These are phyloP conservation scores for Plotosus lineatus DNA, from an alignment of 2,113 vertebrate genomes.

Conservation along the genomic window DNA sequence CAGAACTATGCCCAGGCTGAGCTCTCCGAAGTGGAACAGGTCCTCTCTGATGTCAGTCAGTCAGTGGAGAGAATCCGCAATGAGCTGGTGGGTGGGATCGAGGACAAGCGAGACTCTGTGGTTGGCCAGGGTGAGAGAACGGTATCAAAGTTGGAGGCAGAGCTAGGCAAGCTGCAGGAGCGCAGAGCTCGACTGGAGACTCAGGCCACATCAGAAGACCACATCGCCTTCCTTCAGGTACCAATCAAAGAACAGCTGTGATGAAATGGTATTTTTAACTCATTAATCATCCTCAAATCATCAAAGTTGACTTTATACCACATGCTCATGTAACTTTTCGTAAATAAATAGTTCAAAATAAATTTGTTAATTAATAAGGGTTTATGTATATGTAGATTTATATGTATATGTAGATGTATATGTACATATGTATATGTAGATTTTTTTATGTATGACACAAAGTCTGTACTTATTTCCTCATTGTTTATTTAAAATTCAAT, in stretches of 20 bases:
- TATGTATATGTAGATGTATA: too few relatives aligned
- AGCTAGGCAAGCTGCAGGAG: slow-evolving; percentile 60
- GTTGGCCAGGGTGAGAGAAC: slow-evolving; percentile 61
- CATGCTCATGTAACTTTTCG: too few relatives aligned
- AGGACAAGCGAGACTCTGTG: slow-evolving; percentile 59
- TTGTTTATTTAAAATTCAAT: too few relatives aligned
- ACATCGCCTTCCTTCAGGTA: slow-evolving; percentile 75
- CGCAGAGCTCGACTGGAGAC: slow-evolving; percentile 61
- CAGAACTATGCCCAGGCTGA: slow-evolving; percentile 66
- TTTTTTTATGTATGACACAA: too few relatives aligned
- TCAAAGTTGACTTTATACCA: too few relatives aligned
- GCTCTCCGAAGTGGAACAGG: slow-evolving; percentile 58
- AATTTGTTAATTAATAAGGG: too few relatives aligned
- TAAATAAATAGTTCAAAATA: too few relatives aligned
- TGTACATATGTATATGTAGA: too few relatives aligned
- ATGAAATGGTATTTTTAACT: neutral
- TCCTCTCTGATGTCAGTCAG: slow-evolving; percentile 59
- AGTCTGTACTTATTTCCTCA: too few relatives aligned
- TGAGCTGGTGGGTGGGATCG: slow-evolving; percentile 64
- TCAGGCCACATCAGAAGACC: slow-evolving; percentile 72
- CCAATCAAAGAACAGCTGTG: too few relatives aligned
- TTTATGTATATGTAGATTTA: too few relatives aligned
- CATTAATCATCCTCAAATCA: too few relatives aligned
- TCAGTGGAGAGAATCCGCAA: slow-evolving; percentile 62
- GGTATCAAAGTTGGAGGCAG: slow-evolving; percentile 60